These are phyloP conservation scores for Hydropotes inermis DNA, from an alignment of 2,113 vertebrate species.

Conservation along the genomic window DNA sequence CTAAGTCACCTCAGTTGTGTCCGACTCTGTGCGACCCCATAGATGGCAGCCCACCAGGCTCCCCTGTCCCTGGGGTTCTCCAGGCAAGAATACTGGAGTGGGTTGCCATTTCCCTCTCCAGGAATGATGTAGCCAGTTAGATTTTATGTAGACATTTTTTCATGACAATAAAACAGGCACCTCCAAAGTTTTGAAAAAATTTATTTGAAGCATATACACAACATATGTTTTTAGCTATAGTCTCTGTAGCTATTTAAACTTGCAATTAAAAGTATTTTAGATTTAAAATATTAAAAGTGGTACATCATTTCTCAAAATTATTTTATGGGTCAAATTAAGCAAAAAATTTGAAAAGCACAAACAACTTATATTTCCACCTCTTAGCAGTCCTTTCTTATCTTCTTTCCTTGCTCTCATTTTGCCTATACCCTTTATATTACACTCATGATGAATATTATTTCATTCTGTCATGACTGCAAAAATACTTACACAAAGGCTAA, in stretches of 20 bases:
- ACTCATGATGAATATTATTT: conserved; percentile 14
- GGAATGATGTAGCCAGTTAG: not conserved
- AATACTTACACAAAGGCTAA: not conserved
- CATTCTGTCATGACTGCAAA: not conserved
- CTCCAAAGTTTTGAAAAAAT: not conserved
- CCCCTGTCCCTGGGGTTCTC: too few species aligned
- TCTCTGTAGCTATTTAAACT: not conserved
- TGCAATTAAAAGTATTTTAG: conserved; percentile 1
- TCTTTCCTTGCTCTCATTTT: not conserved
- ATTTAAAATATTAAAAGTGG: conserved; percentile 14
- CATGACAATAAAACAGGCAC: not conserved
- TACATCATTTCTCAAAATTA: not conserved
- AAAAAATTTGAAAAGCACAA: not conserved
- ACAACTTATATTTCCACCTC: not conserved
- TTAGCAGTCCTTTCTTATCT: not conserved
- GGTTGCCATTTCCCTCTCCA: not conserved
- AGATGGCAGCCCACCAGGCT: too few species aligned
- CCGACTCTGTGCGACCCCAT: too few species aligned
- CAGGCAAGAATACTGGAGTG: too few species aligned
- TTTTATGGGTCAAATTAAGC: not conserved
- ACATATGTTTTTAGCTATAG: not conserved
- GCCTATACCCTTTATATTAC: not conserved
- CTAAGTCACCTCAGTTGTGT: too few species aligned
- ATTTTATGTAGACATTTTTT: conserved; percentile 21
- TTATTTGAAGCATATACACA: not conserved